phyloP scores from a whole-genome alignment of 2,113 vertebrate genomes.

The Amphilophus citrinellus region DNA sequence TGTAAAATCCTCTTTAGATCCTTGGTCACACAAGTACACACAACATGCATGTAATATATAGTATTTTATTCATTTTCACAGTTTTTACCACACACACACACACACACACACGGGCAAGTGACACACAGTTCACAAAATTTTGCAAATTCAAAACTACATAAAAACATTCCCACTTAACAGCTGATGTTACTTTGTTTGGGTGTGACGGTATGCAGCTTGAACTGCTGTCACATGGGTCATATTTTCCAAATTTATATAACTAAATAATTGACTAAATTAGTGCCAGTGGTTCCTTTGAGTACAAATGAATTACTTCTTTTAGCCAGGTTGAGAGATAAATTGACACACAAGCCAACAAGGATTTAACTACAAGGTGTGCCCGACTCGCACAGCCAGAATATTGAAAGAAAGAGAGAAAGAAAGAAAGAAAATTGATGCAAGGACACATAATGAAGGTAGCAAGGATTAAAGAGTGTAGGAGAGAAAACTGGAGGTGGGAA shows the following conservation, averaged over 20 bases:
- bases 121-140: neutral
- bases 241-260: neutral
- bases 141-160: neutral
- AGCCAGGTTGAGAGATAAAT: neutral
- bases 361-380: neutral
- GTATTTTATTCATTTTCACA: too few species aligned
- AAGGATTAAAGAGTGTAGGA: neutral
- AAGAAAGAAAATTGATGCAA: neutral
- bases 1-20: conserved; percentile 8
- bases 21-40: neutral
- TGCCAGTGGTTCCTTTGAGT: neutral
- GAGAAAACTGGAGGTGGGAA: conserved; percentile 26
- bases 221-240: conserved; percentile 1
- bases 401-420: neutral
- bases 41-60: neutral
- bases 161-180: neutral
- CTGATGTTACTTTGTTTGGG: neutral
- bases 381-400: neutral
- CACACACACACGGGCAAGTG: too few species aligned
- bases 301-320: neutral
- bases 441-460: neutral
- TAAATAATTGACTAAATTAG: conserved; percentile 1
- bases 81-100: too few species aligned
- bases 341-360: neutral
- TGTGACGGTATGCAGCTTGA: neutral